Evolutionary conservation across 2,888 invertebrate species (phyloP).

Genomic region (Yponomeuta plumbellus): DNA sequence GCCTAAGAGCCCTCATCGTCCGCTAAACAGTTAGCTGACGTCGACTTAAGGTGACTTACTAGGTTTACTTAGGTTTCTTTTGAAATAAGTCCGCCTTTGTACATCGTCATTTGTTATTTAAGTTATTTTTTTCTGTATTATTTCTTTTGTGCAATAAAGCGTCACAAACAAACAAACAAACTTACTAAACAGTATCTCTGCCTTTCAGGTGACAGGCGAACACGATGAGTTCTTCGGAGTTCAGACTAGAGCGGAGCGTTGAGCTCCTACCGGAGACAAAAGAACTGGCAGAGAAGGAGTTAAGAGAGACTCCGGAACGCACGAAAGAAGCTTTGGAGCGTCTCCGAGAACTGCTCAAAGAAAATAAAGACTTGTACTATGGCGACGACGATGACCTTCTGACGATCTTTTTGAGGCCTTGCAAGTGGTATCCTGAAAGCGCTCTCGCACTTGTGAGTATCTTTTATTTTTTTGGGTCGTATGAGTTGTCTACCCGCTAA

Average conservation of each 20-base stretch:
- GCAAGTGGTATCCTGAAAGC: slow-evolving; percentile 89
- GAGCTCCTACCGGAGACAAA: slow-evolving; percentile 76
- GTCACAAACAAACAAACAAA: no score
- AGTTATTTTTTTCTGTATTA: no score
- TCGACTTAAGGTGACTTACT: neutral
- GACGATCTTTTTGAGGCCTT: slow-evolving; percentile 86
- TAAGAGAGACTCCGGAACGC: slow-evolving; percentile 83
- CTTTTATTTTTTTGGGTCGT: neutral
- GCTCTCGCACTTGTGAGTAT: slow-evolving; percentile 84
- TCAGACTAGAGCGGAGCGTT: slow-evolving; percentile 76
- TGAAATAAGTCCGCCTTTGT: no score
- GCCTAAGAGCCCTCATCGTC: neutral
- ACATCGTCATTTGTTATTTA: no score
- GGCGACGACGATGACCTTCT: slow-evolving; percentile 86
- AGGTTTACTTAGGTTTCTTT: no score
- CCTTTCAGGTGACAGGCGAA: neutral
- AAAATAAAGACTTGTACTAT: slow-evolving; percentile 80
- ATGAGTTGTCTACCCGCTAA: no score
- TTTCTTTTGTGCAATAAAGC: no score
- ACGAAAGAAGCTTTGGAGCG: slow-evolving; percentile 77
- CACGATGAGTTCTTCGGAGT: slow-evolving; percentile 57
- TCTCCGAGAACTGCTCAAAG: slow-evolving; percentile 80
- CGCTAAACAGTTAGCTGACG: neutral
- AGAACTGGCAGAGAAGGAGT: slow-evolving; percentile 78
- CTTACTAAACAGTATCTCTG: neutral